These are phyloP conservation scores for Patella caerulea DNA, from an alignment of 2,888 invertebrate genomes.

Conservation along the genomic window DNA sequence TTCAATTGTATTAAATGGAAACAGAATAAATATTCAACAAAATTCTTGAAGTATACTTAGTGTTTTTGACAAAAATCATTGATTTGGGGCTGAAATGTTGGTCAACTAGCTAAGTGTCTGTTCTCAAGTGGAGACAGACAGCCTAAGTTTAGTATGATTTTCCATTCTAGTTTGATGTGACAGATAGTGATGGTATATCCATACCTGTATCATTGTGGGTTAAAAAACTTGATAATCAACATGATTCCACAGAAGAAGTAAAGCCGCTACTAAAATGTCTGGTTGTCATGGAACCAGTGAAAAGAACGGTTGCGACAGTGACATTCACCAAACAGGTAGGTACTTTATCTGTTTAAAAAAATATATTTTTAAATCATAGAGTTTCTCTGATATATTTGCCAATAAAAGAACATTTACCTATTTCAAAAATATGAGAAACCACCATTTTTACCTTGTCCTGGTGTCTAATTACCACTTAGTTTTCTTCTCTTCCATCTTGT, in stretches of 20 bases:
- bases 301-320: slow-evolving; percentile 76
- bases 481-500: no score
- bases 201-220: slow-evolving; percentile 81
- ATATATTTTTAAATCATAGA: background rate
- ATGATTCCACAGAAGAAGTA: slow-evolving; percentile 65
- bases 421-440: no score
- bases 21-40: no score
- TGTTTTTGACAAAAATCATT: no score
- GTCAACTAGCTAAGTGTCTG: no score
- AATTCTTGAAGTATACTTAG: no score
- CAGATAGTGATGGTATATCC: slow-evolving; percentile 75
- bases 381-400: no score
- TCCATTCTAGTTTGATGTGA: slow-evolving; percentile 76
- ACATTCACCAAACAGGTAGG: slow-evolving; percentile 57
- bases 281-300: slow-evolving; percentile 80
- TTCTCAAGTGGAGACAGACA: background rate
- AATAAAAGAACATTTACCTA: no score
- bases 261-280: slow-evolving; percentile 73
- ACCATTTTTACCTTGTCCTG: no score
- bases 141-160: background rate
- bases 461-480: no score
- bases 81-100: no score
- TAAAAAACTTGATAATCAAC: slow-evolving; percentile 47
- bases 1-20: no score
- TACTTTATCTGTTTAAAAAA: background rate